A percentile compares a stretch with the other conserved stretches of the same genome.
Evolutionary conservation across 2,113 vertebrate species (phyloP).

Genomic region (Nannospalax galili): DNA sequence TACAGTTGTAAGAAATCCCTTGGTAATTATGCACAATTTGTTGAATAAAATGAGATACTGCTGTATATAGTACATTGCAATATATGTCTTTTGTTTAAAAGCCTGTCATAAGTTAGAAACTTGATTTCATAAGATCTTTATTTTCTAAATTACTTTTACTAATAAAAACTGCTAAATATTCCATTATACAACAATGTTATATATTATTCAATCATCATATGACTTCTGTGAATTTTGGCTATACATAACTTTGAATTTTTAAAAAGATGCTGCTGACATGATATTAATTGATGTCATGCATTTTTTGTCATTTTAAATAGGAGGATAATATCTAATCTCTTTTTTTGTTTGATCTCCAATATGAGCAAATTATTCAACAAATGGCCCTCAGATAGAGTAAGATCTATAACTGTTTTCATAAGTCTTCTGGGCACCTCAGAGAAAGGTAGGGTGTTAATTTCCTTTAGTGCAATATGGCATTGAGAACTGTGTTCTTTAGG

Average conservation of each 20-base stretch:
- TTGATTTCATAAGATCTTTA: neutral
- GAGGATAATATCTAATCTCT: neutral
- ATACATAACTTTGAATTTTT: neutral
- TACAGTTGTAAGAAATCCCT: neutral
- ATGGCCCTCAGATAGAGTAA: neutral
- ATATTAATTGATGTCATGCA: neutral
- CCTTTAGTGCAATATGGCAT: neutral
- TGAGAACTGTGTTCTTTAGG: neutral
- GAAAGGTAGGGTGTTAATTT: neutral
- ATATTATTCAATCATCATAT: conserved; percentile 4
- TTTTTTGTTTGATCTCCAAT: conserved; percentile 31
- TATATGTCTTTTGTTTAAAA: neutral
- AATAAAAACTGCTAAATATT: neutral
- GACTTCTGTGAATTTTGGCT: neutral
- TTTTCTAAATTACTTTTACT: conserved; percentile 23
- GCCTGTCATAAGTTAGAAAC: neutral
- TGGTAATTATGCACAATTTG: conserved; percentile 33
- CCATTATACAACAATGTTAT: neutral
- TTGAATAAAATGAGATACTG: neutral
- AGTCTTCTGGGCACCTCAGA: neutral
- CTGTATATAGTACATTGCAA: neutral
- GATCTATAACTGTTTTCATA: neutral
- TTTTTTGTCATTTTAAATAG: neutral
- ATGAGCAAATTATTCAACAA: conserved; percentile 9
- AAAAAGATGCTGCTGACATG: neutral